Percentiles rank a stretch among this genome's conserved stretches.
These are phyloP conservation scores for Microctenopoma lineatum DNA, from an alignment of 2,797 vertebrate species.

Conservation along the genomic window DNA sequence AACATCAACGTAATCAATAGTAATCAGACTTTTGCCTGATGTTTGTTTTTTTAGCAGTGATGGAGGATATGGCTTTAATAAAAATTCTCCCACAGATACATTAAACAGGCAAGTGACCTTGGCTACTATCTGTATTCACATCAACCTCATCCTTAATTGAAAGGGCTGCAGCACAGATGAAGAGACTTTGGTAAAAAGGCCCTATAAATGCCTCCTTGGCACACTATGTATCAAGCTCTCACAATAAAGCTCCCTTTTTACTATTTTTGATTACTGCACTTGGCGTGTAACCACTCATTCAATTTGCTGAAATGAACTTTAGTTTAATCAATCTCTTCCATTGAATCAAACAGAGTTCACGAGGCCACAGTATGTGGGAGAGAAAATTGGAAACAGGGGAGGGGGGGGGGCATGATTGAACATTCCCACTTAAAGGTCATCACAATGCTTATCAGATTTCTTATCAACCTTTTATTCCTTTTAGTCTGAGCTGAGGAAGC, in stretches of 20 bases:
- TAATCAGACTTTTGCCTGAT: slow-evolving; percentile 33
- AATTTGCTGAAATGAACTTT: slow-evolving; percentile 70
- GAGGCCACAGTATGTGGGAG: slow-evolving; percentile 45
- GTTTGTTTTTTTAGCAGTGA: slow-evolving; percentile 41
- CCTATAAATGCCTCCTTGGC: slow-evolving; percentile 45
- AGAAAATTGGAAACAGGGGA: slow-evolving; percentile 61
- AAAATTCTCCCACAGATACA: slow-evolving; percentile 48
- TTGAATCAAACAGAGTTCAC: slow-evolving; percentile 59
- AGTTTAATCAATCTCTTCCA: slow-evolving; percentile 71
- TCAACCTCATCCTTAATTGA: slow-evolving; percentile 62
- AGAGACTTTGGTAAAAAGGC: slow-evolving; percentile 38
- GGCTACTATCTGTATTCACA: slow-evolving; percentile 66
- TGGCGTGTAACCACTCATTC: slow-evolving; percentile 61
- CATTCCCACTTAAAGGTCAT: slow-evolving; percentile 75
- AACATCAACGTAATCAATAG: slow-evolving; percentile 41
- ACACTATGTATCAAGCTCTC: slow-evolving; percentile 47
- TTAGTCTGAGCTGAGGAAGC: slow-evolving; percentile 21
- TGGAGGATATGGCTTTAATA: slow-evolving; percentile 41
- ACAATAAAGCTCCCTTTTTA: slow-evolving; percentile 46
- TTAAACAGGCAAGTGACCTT: slow-evolving; percentile 63
- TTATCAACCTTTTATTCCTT: slow-evolving; percentile 60
- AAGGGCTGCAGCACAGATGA: slow-evolving; percentile 42
- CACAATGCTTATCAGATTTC: slow-evolving; percentile 68
- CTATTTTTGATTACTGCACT: slow-evolving; percentile 66
- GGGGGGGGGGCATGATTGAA: slow-evolving; percentile 54